These are phyloP conservation scores for Pangasius krempfi DNA, from an alignment of 2,797 vertebrate species.

Conservation along the genomic window DNA sequence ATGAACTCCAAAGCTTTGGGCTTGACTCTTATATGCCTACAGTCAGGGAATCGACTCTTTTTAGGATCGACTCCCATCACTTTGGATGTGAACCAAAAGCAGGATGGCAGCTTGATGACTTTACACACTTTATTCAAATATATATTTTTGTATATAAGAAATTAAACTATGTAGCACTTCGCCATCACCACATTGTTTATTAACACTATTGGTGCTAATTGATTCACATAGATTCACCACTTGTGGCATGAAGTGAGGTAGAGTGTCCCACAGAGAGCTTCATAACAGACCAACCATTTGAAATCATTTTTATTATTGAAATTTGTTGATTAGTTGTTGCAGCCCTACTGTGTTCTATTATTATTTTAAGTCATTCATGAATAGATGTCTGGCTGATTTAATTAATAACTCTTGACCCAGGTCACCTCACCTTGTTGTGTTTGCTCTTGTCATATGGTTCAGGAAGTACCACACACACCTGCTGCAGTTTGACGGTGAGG, in stretches of 20 bases:
- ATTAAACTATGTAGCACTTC: neutral
- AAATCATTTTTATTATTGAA: neutral
- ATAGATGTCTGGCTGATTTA: neutral
- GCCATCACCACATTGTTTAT: neutral
- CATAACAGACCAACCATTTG: neutral
- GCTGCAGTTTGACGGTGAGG: slow-evolving; percentile 97
- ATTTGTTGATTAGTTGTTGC: neutral
- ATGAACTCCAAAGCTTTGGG: neutral
- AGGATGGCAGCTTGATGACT: neutral
- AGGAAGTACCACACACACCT: slow-evolving; percentile 99
- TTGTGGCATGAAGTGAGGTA: neutral
- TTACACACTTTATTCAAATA: neutral
- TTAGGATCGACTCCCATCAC: neutral
- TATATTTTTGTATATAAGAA: neutral
- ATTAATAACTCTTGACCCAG: neutral
- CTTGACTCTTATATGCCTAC: neutral
- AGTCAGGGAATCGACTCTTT: neutral
- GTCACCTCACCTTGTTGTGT: neutral
- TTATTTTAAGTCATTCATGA: neutral
- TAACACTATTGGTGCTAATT: neutral
- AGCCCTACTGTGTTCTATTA: neutral
- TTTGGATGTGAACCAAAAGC: neutral
- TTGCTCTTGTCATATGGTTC: slow-evolving; percentile 30
- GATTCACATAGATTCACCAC: neutral
- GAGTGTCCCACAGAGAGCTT: neutral